These are phyloP conservation scores for Danionella dracula DNA, from an alignment of 2,797 vertebrate genomes.

Conservation along the genomic window DNA sequence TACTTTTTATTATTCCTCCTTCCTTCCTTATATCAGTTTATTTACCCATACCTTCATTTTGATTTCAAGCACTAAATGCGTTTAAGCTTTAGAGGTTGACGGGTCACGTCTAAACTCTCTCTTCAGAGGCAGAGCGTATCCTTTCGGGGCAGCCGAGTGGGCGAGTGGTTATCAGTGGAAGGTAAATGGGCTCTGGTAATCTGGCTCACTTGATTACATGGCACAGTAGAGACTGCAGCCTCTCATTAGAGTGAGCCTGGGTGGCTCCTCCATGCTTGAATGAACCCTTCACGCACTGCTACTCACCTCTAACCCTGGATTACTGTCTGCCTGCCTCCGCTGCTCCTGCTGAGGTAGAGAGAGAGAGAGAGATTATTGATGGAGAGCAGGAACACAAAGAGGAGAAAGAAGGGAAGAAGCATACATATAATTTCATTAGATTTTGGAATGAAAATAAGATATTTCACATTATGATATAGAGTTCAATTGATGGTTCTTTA, in stretches of 20 bases:
- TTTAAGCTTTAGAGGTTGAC: conserved; percentile 5
- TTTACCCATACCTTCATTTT: conserved; percentile 9
- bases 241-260: conserved; percentile 35
- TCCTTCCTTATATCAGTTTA: not conserved
- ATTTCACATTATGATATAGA: too few relatives aligned
- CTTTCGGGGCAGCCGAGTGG: conserved; percentile 6
- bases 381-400: not conserved
- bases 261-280: conserved; percentile 27
- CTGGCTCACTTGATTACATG: conserved; percentile 45
- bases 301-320: conserved; percentile 28
- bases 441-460: not conserved
- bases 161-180: conserved; percentile 25
- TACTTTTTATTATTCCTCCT: conserved; percentile 1
- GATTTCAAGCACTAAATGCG: not conserved
- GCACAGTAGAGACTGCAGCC: conserved; percentile 32
- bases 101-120: conserved; percentile 21
- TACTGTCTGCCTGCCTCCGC: conserved; percentile 16
- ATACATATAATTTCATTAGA: too few relatives aligned
- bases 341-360: conserved; percentile 28
- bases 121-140: not conserved
- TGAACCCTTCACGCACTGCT: conserved; percentile 29
- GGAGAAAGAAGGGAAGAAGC: not conserved
- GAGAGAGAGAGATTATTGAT: not conserved
- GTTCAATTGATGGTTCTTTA: too few relatives aligned
- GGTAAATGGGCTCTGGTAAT: conserved; percentile 43